Evolutionary conservation across 2,113 vertebrate genomes (phyloP), one percentile per base, ranked within the genome.

Genomic region (Rhizomys pruinosus): DNA sequence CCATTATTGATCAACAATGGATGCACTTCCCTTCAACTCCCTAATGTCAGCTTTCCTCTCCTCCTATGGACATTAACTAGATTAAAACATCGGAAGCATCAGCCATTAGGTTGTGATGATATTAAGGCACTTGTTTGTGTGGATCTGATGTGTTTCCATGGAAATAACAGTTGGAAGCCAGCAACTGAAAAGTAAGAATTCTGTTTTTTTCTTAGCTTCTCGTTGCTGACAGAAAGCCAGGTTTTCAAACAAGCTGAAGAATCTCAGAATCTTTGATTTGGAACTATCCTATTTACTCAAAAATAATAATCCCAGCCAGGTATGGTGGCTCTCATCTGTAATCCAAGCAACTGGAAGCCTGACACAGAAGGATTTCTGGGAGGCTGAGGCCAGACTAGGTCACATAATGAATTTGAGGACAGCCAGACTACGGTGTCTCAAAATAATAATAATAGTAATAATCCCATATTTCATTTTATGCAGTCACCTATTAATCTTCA

Each of bases 111-210:
- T 94, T 25, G 55, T 79, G 76, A 84, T 76, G 29, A 86, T 66
- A 93, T 89, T 76, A 95, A 95, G 57, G 66, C 82, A 84, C n/a
- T 95, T 90, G 87, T 90, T 95, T 94, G 94, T 92, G 66, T 63
- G 80, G 39, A 72, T 88, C 89, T 86, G 39, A 72, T 72, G 44
- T 69, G 82, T 96, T 96, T 84, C 96, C 93, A 94, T 94, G 85
- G 93, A 93, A 96, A 96, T 93, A 89, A 77, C 55, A 88, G 74
- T 87, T 88, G 90, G 71, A 86, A 93, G 57, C 57, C 92, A 89
- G 88, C 66, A 96, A 92, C 74, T 80, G 66, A 86, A 85, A 93
- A 90, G 64, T 88, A 92, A 90, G 77, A 86, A 94, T 82, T 94
- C 85, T 96, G 7, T 10, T 93, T 95, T 19, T 74, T 47, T 76